A percentile compares a stretch with the other conserved stretches of the same genome.
These are phyloP conservation scores for Grantiella picta DNA, from an alignment of 2,113 vertebrate genomes.

Conservation along the genomic window DNA sequence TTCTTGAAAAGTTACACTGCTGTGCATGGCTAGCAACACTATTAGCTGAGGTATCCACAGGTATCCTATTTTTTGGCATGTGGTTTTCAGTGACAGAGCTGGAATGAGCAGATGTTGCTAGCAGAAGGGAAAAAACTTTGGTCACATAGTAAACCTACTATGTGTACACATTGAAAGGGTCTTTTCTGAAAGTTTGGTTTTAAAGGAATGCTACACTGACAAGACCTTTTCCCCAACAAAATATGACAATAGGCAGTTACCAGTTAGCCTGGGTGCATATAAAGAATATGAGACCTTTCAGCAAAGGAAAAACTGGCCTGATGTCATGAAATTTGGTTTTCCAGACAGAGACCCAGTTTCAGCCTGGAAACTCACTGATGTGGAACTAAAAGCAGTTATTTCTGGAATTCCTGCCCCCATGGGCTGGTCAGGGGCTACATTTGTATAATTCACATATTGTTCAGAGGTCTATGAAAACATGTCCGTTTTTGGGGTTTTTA, in stretches of 20 bases:
- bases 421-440: neutral
- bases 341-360: neutral
- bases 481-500: neutral
- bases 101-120: neutral
- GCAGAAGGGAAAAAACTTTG: neutral
- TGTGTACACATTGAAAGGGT: neutral
- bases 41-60: neutral
- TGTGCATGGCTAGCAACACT: neutral
- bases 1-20: neutral
- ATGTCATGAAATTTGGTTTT: neutral
- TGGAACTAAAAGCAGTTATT: neutral
- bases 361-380: neutral
- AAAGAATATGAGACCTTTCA: neutral
- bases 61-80: neutral
- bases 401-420: neutral
- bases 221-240: neutral
- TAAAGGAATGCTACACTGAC: neutral
- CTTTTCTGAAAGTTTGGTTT: neutral
- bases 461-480: neutral
- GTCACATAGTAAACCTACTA: neutral
- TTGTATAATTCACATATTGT: neutral
- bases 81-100: neutral
- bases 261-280: neutral
- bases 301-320: neutral
- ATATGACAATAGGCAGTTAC: neutral